Percentiles rank a stretch among this genome's conserved stretches.
Evolutionary conservation across 2,888 invertebrate genomes (phyloP).

Genomic region (Idaea aversata): DNA sequence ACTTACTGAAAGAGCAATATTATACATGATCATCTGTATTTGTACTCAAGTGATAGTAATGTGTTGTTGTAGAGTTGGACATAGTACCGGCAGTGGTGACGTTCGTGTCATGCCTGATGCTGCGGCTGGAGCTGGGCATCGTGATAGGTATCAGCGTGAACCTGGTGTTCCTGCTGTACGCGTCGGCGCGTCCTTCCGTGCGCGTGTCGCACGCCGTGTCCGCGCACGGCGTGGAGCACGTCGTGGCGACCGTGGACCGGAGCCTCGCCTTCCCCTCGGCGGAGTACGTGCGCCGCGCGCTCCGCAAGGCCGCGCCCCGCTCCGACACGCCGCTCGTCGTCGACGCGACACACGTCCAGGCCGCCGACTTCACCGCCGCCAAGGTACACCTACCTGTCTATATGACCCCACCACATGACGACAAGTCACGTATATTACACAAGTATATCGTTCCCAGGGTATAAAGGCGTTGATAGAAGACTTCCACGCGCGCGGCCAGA

Average conservation of each 20-base stretch:
- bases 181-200: conserved; percentile 90
- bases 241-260: conserved; percentile 84
- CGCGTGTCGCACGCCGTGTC: conserved; percentile 82
- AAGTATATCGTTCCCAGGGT: conserved; percentile 69
- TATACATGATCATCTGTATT: no score
- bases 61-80: conserved; percentile 89
- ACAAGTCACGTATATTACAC: conserved; percentile 14
- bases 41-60: no score
- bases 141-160: conserved; percentile 90
- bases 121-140: conserved; percentile 94
- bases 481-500: conserved; percentile 84
- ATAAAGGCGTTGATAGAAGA: conserved; percentile 85
- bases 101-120: conserved; percentile 87
- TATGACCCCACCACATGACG: neutral
- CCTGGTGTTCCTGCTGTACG: conserved; percentile 89
- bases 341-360: conserved; percentile 90
- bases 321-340: conserved; percentile 82
- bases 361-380: conserved; percentile 90
- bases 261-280: conserved; percentile 90
- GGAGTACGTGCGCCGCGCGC: conserved; percentile 85
- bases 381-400: conserved; percentile 67
- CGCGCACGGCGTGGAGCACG: conserved; percentile 65
- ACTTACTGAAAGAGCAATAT: neutral
- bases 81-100: conserved; percentile 91
- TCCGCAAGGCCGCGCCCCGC: conserved; percentile 83